Percentiles rank a stretch among this genome's conserved stretches.
These are phyloP conservation scores for pig (Sus scrofa) DNA, from an alignment of 2,113 vertebrate species.

Conservation along the genomic window DNA sequence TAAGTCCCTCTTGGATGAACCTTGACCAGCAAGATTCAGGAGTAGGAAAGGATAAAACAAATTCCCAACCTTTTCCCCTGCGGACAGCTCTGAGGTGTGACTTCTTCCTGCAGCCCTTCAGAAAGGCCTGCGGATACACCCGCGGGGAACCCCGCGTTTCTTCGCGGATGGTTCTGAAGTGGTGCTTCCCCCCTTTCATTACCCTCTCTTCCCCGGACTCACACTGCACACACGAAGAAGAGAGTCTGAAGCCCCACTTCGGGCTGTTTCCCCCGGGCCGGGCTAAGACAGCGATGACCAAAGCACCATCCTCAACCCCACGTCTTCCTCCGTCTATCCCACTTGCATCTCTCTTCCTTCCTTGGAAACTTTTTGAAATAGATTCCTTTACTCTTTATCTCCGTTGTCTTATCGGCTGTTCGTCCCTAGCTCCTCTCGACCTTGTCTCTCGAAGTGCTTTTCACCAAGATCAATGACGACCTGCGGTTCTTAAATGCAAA, in stretches of 20 bases:
- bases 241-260: neutral
- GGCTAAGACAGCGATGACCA: neutral
- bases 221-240: neutral
- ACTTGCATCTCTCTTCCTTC: conserved; percentile 4
- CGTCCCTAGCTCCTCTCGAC: conserved; percentile 50
- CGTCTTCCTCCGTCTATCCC: neutral
- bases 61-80: neutral
- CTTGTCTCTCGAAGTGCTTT: conserved; percentile 67
- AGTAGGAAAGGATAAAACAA: neutral
- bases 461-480: conserved; percentile 66
- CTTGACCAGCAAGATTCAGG: neutral
- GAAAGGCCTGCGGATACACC: neutral
- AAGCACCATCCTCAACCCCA: neutral
- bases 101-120: neutral
- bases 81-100: neutral
- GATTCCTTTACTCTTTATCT: conserved; percentile 14
- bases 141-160: neutral
- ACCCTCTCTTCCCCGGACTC: neutral
- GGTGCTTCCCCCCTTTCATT: neutral
- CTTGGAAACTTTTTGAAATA: conserved; percentile 60
- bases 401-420: conserved; percentile 61
- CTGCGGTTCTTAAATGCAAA: conserved; percentile 58
- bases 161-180: neutral
- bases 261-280: neutral
- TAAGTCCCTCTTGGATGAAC: neutral